These are phyloP conservation scores for Melanerpes formicivorus DNA, from an alignment of 2,113 vertebrate genomes.

Conservation along the genomic window DNA sequence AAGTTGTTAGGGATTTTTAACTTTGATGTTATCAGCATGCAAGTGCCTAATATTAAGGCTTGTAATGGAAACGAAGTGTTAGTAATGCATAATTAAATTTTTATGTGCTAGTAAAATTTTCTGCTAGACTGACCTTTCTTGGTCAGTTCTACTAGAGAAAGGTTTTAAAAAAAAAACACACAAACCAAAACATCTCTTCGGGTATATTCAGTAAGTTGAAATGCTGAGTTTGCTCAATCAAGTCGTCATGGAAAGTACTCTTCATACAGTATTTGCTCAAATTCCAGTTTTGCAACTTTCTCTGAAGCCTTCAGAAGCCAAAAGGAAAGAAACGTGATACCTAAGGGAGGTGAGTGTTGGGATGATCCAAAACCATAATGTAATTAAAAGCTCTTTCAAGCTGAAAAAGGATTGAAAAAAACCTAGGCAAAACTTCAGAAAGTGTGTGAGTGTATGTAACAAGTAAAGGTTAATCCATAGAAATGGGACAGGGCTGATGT, in stretches of 20 bases:
- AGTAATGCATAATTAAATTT: conserved; percentile 6
- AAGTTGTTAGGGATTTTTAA: background rate
- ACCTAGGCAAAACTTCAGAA: background rate
- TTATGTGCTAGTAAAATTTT: background rate
- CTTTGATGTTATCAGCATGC: background rate
- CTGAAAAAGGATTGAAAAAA: background rate
- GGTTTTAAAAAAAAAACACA: background rate
- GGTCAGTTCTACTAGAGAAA: background rate
- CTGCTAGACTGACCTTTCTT: conserved; percentile 11
- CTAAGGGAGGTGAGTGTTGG: background rate
- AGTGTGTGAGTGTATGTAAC: background rate
- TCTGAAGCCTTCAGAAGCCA: conserved; percentile 1
- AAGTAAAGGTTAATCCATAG: background rate
- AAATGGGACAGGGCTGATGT: background rate
- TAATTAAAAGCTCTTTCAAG: background rate
- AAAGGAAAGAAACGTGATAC: conserved; percentile 39
- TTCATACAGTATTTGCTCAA: conserved; percentile 36
- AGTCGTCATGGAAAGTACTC: background rate
- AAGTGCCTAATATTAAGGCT: background rate
- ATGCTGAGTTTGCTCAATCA: background rate
- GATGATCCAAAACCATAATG: background rate
- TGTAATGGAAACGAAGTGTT: background rate
- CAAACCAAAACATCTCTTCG: background rate
- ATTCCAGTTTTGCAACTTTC: conserved; percentile 50
- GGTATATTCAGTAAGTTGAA: conserved; percentile 2